phyloP scores from a whole-genome alignment of 1,140 invertebrate species.

The Nymphalis io region DNA sequence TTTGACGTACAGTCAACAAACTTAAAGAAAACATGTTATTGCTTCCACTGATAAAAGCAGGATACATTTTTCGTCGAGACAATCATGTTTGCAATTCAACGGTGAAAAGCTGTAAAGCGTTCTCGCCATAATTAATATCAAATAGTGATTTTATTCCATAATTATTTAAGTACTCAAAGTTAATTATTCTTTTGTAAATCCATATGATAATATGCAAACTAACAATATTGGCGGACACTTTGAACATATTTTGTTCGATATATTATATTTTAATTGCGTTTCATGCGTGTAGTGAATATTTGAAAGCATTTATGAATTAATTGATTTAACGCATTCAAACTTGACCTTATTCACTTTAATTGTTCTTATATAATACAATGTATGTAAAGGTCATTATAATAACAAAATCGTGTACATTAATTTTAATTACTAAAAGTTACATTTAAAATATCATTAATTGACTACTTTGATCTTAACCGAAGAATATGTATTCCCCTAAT shows the following conservation, averaged over 20 bases:
- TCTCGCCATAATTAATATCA: too few species aligned
- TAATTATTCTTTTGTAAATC: too few species aligned
- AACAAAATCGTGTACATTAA: background rate
- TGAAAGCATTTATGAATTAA: background rate
- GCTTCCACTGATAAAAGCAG: too few species aligned
- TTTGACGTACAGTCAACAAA: too few species aligned
- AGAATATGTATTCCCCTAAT: too few species aligned
- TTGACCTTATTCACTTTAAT: conserved; percentile 15
- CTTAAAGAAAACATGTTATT: too few species aligned
- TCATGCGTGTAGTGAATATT: background rate
- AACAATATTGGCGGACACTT: background rate
- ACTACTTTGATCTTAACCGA: background rate
- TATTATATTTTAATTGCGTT: background rate
- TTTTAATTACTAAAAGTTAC: background rate
- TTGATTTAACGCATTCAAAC: conserved; percentile 22
- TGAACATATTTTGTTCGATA: background rate
- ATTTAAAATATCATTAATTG: background rate
- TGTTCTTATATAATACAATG: conserved; percentile 19
- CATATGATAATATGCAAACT: too few species aligned
- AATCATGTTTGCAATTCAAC: too few species aligned
- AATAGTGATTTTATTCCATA: too few species aligned
- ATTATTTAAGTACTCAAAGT: too few species aligned
- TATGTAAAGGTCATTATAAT: conserved; percentile 1
- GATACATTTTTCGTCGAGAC: too few species aligned
- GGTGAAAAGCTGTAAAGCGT: too few species aligned